Percentiles rank a stretch among this genome's conserved stretches.
Evolutionary conservation across 2,888 invertebrate genomes (phyloP).

Genomic region (Drosophila helvetica): DNA sequence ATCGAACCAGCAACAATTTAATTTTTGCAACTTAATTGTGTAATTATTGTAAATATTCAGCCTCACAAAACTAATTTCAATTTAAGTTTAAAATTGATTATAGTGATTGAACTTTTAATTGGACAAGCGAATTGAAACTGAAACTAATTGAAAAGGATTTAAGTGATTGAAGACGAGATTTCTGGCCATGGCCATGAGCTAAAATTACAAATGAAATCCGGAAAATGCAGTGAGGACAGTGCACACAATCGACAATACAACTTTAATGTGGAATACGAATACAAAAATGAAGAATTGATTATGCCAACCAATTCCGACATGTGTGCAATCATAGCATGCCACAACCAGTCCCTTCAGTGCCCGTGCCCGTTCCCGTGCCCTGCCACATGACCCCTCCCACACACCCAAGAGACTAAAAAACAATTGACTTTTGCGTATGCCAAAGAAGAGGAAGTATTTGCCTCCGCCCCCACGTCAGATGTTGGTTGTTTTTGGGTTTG

Average conservation of each 20-base stretch:
- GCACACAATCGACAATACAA: not conserved
- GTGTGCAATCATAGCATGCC: slow-evolving; percentile 39
- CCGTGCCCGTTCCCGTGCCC: not conserved
- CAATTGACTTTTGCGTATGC: slow-evolving; percentile 41
- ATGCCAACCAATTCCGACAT: slow-evolving; percentile 3
- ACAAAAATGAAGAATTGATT: not conserved
- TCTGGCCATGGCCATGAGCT: not conserved
- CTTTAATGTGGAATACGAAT: not conserved
- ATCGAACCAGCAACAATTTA: slow-evolving; percentile 7
- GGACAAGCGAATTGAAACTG: not conserved
- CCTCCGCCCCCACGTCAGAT: slow-evolving; percentile 6
- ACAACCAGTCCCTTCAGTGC: slow-evolving; percentile 12
- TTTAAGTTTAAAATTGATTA: not conserved
- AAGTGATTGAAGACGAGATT: not conserved
- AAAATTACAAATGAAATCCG: not conserved
- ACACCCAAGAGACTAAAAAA: slow-evolving; percentile 38
- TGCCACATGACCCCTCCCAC: slow-evolving; percentile 5
- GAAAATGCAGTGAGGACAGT: not conserved
- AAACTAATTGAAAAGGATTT: not conserved
- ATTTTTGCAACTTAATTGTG: slow-evolving; percentile 6
- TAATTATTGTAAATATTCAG: not conserved
- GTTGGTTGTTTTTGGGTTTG: slow-evolving; percentile 9
- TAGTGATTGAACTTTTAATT: not conserved
- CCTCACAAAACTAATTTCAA: not conserved
- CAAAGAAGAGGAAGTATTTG: not conserved